Conservation (phyloP, 53 echinoderm and acorn worm species). For the Pentamera pediparva region DNA sequence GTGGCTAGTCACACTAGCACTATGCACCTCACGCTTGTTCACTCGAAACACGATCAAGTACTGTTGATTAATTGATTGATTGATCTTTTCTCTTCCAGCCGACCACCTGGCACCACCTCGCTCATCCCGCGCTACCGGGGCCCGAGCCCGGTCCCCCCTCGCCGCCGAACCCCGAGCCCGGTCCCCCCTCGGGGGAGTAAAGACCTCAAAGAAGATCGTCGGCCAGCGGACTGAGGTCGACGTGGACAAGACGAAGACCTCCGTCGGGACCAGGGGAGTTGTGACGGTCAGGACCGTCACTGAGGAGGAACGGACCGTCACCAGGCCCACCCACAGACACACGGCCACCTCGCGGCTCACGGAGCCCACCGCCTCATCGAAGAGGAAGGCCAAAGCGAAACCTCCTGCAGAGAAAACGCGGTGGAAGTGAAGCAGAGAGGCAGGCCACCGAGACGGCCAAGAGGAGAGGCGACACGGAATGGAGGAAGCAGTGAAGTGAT, state of each 20-base stretch:
- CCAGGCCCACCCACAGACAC: conserved; percentile 52
- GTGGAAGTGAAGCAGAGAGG: not conserved
- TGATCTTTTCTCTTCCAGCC: too few relatives aligned
- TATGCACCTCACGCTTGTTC: too few relatives aligned
- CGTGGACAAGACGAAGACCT: conserved; percentile 45
- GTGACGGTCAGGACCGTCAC: conserved; percentile 79
- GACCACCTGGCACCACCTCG: conserved; percentile 7
- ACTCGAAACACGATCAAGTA: too few relatives aligned
- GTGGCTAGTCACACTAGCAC: too few relatives aligned
- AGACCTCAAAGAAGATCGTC: conserved; percentile 42
- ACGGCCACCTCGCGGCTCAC: conserved; percentile 31
- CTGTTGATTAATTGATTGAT: too few relatives aligned
- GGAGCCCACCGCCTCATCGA: conserved; percentile 42
- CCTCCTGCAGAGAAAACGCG: not conserved
- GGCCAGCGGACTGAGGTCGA: conserved; percentile 64
- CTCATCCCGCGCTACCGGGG: not conserved
- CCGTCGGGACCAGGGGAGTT: conserved; percentile 54
- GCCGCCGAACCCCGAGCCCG: too few relatives aligned
- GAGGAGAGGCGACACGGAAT: too few relatives aligned
- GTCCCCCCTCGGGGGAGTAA: conserved; percentile 46
- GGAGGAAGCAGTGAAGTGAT: too few relatives aligned
- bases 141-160: conserved; percentile 27
- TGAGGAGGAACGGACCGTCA: conserved; percentile 78
- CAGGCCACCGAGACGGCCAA: too few relatives aligned
- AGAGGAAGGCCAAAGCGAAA: not conserved